A percentile compares a stretch with the other conserved stretches of the same genome.
Evolutionary conservation across 2,797 vertebrate genomes (phyloP).

Genomic region (Girardinus metallicus): DNA sequence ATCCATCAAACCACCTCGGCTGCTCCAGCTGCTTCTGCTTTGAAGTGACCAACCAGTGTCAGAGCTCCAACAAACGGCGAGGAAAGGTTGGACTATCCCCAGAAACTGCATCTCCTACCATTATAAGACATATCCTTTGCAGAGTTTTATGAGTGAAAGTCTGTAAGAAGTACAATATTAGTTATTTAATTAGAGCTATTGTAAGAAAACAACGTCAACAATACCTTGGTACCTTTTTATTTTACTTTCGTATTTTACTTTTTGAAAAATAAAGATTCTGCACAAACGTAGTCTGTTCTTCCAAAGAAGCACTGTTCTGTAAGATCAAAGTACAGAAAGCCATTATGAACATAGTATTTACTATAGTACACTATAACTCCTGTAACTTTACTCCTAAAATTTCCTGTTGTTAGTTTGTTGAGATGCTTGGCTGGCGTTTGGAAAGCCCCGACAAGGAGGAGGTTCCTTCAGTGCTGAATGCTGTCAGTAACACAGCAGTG

Average conservation of each 20-base stretch:
- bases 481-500: slow-evolving; percentile 87
- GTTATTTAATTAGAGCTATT: neutral
- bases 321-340: neutral
- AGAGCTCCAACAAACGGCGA: slow-evolving; percentile 83
- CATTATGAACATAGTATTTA: neutral
- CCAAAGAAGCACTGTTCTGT: neutral
- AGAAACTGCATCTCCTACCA: slow-evolving; percentile 29
- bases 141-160: neutral
- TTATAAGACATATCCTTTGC: neutral
- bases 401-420: slow-evolving; percentile 82
- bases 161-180: neutral
- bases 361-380: neutral
- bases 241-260: neutral
- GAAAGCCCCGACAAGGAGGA: slow-evolving; percentile 76
- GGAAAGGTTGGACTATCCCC: slow-evolving; percentile 83
- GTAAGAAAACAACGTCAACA: neutral
- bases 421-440: slow-evolving; percentile 89
- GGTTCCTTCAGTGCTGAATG: slow-evolving; percentile 86
- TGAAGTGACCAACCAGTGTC: slow-evolving; percentile 84
- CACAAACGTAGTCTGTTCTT: neutral
- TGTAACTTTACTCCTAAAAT: neutral
- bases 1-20: slow-evolving; percentile 84
- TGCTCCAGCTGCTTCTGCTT: slow-evolving; percentile 95
- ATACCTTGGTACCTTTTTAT: neutral
- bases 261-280: neutral